Base-by-base conservation (phyloP, 2,797 vertebrate species). In the Mormyrops boulengeri region DNA sequence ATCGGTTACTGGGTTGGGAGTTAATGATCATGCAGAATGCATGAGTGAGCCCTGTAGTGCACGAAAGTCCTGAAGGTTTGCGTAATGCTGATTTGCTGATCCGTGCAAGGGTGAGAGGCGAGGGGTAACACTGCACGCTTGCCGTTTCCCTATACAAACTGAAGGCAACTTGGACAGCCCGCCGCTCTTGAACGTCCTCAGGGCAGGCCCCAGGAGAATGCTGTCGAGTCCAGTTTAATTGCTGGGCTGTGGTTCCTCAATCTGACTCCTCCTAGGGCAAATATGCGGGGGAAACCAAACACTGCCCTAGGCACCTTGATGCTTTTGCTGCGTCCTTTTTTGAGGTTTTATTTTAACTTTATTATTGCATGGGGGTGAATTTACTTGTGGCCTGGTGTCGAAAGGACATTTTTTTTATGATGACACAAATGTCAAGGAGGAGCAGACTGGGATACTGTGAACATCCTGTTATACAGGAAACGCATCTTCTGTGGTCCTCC, bases 231-330 rank as follows among this genome's bases (percentile, higher is more conserved):
- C 22, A 34, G 44, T 53, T 85, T 50, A 85, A 85, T 85, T 85
- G 49, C 84, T 53, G 84, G 44, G 9, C 49, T 85, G 84, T 52
- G 12, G 22, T 34, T 85, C 84, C 49, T 4, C 22, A 26, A 30
- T 52, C n/a, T 52, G 49, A 85, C 84, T 85, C 84, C 84, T 34
- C 84, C 49, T 47, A 53, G 84, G 84, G 44, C 84, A 85, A 53
- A 85, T 85, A 52, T 49, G 80, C 80, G 4, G 47, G 47, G 44
- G 38, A 85, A 85, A 26, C n/a, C 22, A 52, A 85, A 52, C 44
- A 17, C 22, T 14, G 9, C 22, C 49, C 47, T 0, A 14, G 12
- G 47, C n/a, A 50, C 49, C 47, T 85, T 22, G 82, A 52, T 4
- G 12, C 17, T 49, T 22, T 11, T 26, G 26, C 4, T 30, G 9